Conservation (phyloP, 2,888 invertebrate genomes). For the Sepiola atlantica region DNA sequence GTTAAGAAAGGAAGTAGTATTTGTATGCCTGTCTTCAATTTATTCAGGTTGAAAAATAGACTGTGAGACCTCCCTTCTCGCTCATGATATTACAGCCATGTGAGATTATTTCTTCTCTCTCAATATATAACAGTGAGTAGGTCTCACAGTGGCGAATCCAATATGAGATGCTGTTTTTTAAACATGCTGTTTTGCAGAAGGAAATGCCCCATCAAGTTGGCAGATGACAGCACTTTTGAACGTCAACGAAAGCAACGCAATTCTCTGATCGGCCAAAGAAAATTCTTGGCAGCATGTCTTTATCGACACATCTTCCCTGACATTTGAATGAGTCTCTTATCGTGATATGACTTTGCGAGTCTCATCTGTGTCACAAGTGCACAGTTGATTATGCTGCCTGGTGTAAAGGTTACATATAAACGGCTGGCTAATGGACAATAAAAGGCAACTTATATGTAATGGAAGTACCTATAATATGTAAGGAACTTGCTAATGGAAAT, state of each 20-base stretch:
- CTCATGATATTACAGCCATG: too few relatives aligned
- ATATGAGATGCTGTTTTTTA: neutral
- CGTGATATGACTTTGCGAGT: neutral
- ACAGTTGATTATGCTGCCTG: neutral
- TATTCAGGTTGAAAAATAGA: too few relatives aligned
- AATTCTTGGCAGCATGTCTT: neutral
- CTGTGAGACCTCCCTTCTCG: too few relatives aligned
- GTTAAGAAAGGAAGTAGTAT: too few relatives aligned
- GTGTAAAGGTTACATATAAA: constrained; percentile 21
- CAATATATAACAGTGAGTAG: too few relatives aligned
- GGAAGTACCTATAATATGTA: neutral
- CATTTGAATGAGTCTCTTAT: neutral
- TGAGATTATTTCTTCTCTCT: too few relatives aligned
- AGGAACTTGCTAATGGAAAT: constrained; percentile 4
- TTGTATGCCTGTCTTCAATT: too few relatives aligned
- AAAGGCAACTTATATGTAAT: neutral
- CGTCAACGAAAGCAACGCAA: neutral
- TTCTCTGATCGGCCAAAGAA: neutral
- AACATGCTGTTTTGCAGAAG: neutral
- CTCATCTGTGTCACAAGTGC: neutral
- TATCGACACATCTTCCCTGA: neutral
- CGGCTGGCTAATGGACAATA: neutral
- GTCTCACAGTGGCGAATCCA: too few relatives aligned
- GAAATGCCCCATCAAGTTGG: neutral
- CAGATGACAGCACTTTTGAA: neutral